These are phyloP conservation scores for Catocala sponsa DNA, from an alignment of 2,888 invertebrate genomes.

Conservation along the genomic window DNA sequence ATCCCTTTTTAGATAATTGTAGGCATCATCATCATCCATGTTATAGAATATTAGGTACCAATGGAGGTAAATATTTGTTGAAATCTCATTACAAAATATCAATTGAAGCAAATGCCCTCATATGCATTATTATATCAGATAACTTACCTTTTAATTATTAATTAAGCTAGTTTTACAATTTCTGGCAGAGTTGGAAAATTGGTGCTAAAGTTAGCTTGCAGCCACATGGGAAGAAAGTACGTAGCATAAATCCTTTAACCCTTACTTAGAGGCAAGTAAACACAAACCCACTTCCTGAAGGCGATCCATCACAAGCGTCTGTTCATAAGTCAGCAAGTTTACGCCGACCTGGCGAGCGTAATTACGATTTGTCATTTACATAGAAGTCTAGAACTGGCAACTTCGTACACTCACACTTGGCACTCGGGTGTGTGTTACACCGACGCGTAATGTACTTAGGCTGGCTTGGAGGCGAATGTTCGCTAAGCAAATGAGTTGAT, in stretches of 20 bases:
- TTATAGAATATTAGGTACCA: too few relatives aligned
- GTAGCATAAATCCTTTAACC: not conserved
- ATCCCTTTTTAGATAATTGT: too few relatives aligned
- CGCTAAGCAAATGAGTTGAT: not conserved
- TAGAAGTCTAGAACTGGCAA: slow-evolving; percentile 54
- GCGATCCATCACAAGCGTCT: slow-evolving; percentile 6
- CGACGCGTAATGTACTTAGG: slow-evolving; percentile 17
- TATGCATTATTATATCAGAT: too few relatives aligned
- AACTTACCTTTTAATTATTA: too few relatives aligned
- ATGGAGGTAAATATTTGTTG: too few relatives aligned
- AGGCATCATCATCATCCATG: too few relatives aligned
- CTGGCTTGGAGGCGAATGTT: slow-evolving; percentile 9
- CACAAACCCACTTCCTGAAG: slow-evolving; percentile 10
- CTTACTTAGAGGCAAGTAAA: not conserved
- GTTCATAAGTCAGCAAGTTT: slow-evolving; percentile 16
- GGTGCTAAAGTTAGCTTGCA: too few relatives aligned
- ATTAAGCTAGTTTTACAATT: too few relatives aligned
- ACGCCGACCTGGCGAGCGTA: slow-evolving; percentile 26
- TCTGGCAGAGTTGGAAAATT: too few relatives aligned
- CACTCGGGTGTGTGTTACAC: slow-evolving; percentile 29
- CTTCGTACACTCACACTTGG: slow-evolving; percentile 33
- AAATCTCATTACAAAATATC: too few relatives aligned
- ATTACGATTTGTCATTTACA: slow-evolving; percentile 65
- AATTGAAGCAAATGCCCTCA: too few relatives aligned
- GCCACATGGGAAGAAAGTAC: not conserved